Conservation (phyloP, 2,888 invertebrate genomes). For the Synergus itoensis region DNA sequence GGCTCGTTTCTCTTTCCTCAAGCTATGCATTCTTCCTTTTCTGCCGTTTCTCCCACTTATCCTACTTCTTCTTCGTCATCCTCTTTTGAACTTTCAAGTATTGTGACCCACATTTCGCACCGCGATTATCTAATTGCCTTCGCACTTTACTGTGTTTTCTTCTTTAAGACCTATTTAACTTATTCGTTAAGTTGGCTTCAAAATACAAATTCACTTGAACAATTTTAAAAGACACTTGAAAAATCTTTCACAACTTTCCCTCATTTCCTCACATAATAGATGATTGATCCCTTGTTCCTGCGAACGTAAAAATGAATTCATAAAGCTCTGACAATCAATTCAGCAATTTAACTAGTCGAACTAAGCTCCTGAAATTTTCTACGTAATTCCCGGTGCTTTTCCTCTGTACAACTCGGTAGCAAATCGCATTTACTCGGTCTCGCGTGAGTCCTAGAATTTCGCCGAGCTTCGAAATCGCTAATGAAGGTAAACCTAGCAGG, state of each 20-base stretch:
- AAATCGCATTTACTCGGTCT: slow-evolving; percentile 47
- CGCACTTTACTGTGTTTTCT: not conserved
- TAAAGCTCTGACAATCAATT: slow-evolving; percentile 27
- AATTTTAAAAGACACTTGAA: not conserved
- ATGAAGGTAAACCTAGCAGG: slow-evolving; percentile 54
- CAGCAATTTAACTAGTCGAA: slow-evolving; percentile 19
- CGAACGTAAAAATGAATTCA: not conserved
- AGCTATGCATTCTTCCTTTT: slow-evolving; percentile 45
- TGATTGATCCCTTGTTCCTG: not conserved
- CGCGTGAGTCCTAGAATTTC: slow-evolving; percentile 46
- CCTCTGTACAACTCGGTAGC: slow-evolving; percentile 42
- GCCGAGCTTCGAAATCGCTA: slow-evolving; percentile 55
- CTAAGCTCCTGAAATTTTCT: slow-evolving; percentile 41
- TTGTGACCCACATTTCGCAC: not conserved
- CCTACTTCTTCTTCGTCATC: slow-evolving; percentile 42
- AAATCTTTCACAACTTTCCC: too few relatives aligned
- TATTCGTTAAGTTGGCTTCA: not conserved
- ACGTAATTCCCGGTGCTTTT: slow-evolving; percentile 43
- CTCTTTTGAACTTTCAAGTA: slow-evolving; percentile 42
- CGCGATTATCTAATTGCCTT: slow-evolving; percentile 26
- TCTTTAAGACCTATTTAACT: not conserved
- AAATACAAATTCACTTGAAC: too few relatives aligned
- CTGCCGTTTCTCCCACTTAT: slow-evolving; percentile 28
- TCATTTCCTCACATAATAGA: too few relatives aligned
- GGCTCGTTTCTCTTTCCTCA: slow-evolving; percentile 42